Conservation (phyloP, 1,140 invertebrate genomes). For the Sminthurides bifidus region DNA sequence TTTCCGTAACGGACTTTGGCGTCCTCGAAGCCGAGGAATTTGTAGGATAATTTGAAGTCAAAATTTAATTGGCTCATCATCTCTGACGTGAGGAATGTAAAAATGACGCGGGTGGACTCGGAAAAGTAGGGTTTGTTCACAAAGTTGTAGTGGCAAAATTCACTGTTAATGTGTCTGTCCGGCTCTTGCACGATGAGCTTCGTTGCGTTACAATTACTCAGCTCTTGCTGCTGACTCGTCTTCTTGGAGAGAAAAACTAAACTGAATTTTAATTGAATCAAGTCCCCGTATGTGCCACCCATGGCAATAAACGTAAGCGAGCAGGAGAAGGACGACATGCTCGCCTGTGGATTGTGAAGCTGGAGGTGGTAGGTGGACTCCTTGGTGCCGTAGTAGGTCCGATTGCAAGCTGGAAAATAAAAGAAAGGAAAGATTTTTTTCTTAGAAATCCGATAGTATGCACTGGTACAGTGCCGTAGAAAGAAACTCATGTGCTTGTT, state of each 20-base stretch:
- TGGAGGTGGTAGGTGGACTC: slow-evolving; percentile 65
- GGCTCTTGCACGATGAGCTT: slow-evolving; percentile 6
- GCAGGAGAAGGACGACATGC: slow-evolving; percentile 57
- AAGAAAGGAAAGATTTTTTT: neutral
- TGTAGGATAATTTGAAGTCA: slow-evolving; percentile 69
- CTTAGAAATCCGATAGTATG: neutral
- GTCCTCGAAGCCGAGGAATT: slow-evolving; percentile 59
- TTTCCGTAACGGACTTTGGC: slow-evolving; percentile 62
- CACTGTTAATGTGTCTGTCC: slow-evolving; percentile 5
- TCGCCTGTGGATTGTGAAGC: slow-evolving; percentile 53
- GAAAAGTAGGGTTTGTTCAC: slow-evolving; percentile 5
- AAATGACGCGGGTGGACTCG: slow-evolving; percentile 5
- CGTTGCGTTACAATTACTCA: neutral
- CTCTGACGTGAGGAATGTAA: neutral
- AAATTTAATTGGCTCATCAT: slow-evolving; percentile 51
- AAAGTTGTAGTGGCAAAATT: slow-evolving; percentile 7
- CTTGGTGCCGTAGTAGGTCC: slow-evolving; percentile 70
- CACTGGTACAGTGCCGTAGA: neutral
- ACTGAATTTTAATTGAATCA: slow-evolving; percentile 54
- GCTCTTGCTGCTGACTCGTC: neutral
- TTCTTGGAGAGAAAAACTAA: slow-evolving; percentile 2
- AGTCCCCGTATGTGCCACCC: slow-evolving; percentile 63
- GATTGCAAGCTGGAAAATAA: slow-evolving; percentile 56
- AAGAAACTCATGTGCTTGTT: no score
- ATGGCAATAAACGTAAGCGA: slow-evolving; percentile 76